Evolutionary conservation across 2,113 vertebrate species (phyloP), one percentile per base, ranked within the genome.

Genomic region (Greenwoodochromis staneri): DNA sequence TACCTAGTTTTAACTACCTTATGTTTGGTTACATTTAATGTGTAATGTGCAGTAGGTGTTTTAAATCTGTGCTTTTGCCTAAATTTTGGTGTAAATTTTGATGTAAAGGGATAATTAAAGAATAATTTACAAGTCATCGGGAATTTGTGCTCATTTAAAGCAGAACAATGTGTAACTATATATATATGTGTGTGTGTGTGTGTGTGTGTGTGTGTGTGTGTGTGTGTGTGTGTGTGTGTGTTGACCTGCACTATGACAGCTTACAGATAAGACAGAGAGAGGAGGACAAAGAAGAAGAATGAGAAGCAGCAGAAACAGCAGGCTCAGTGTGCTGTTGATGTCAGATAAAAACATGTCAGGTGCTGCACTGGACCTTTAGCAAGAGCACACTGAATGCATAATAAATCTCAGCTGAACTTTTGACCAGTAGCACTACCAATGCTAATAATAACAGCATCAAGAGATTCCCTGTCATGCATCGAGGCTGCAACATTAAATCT

Each of bases 1-100:
- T 83, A 51, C 27, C 19, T 84, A 5, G 31, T 88, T 59, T 88
- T 83, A 51, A 14, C 31, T 90, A 54, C 8, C 45, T 27, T 87
- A 40, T 53, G 61, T 85, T 83, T 63, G 76, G 59, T 89, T 54
- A 81, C 40, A 86, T 86, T 66, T 83, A 82, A 78, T 27, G 83
- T 89, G 80, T 81, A 81, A 69, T 86, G 83, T 89, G 73, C 81
- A 86, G 49, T 91, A 45, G 47, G 16, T 90, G 84, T 85, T 86
- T 93, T 87, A 47, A 76, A 85, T 63, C 82, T 82, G 86, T 92
- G 82, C 53, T 89, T 27, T 83, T 87, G 53, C n/a, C 40, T 76
- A 66, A 38, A 47, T 19, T 11, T 6, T 16, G 3, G 31, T 66
- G 63, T 92, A 24, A 19, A 76, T 78, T 82, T 78, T 55, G 85